Evolutionary conservation across 2,888 invertebrate genomes (phyloP), one percentile per base, ranked within the genome.

Genomic region (Stenolophus ochropezus): DNA sequence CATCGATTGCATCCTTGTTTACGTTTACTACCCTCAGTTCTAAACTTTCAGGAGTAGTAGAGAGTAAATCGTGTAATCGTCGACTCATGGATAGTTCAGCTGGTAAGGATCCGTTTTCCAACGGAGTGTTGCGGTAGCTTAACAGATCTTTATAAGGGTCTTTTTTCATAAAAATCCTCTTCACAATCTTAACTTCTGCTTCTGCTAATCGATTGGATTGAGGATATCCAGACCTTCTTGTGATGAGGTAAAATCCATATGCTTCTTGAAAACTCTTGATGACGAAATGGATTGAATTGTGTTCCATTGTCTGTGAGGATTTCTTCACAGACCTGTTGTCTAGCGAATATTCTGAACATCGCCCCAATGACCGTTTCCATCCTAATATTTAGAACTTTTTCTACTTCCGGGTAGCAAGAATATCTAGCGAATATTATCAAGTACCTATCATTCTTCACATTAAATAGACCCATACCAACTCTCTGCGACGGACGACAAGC

Each of bases 301-400:
- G 61, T 3, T 8, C 61, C 61, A 20, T 61, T 61, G 4, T 61
- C 61, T 3, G 61, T 61, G 18, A 61, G 18, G 8, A 20, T 61
- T 20, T 61, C 61, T 23, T 61, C 61, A 20, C 20, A 21, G 20
- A 61, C n/a, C 3, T 21, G 20, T 20, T 61, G 21, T 23, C 25
- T 61, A 20, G 61, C 61, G 20, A 61, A 5, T n/a, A 4, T 61
- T 23, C 8, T 5, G 5, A 21, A 61, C 4, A 61, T 61, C 61
- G 16, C 20, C 6, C 20, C 61, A n/a, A 20, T 61, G 18, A 61
- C n/a, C 4, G 61, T 61, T 61, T 61, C 61, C 61, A 61, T 61
- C 1, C 61, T 1, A 1, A 61, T 16, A 21, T 61, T 61, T 4
- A 5, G 21, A 18, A 61, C 20, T 23, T 61, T 61, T 20, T 61